phyloP scores from a whole-genome alignment of 2,888 invertebrate species.

The Ypsolopha scabrella region DNA sequence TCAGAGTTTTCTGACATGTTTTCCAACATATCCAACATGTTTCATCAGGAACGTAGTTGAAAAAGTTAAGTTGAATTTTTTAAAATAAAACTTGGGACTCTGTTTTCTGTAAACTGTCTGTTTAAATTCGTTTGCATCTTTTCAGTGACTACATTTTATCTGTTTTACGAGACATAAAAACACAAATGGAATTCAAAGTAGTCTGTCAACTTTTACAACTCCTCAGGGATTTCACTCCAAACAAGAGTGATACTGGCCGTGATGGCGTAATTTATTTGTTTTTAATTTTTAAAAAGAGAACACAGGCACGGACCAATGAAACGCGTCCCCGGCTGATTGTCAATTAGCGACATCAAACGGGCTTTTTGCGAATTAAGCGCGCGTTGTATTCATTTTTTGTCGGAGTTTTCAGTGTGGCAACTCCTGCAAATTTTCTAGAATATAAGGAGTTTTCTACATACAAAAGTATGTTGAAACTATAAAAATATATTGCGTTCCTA shows the following conservation, averaged over 20 bases:
- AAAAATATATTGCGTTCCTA: too few species aligned
- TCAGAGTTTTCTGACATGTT: too few species aligned
- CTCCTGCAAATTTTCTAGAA: constrained; percentile 27
- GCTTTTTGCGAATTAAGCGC: constrained; percentile 70
- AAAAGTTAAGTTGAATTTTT: too few species aligned
- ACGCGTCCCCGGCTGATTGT: constrained; percentile 66
- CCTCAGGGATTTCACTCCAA: background rate
- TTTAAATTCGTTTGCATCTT: too few species aligned
- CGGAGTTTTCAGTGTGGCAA: constrained; percentile 17
- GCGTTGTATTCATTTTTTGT: constrained; percentile 64
- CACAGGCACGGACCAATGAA: constrained; percentile 60
- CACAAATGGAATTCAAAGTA: background rate
- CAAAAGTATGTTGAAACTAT: too few species aligned
- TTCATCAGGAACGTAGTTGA: too few species aligned
- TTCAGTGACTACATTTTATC: too few species aligned
- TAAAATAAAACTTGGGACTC: too few species aligned
- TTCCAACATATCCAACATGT: too few species aligned
- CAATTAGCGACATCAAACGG: constrained; percentile 71
- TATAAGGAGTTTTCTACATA: background rate
- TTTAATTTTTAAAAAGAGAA: constrained; percentile 64
- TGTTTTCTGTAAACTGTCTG: too few species aligned
- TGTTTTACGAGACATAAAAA: background rate
- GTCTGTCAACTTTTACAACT: background rate
- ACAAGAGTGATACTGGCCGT: background rate
- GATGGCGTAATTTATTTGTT: constrained; percentile 9